phyloP scores from a whole-genome alignment of 2,888 invertebrate genomes.

The Habrosyne pyritoides region DNA sequence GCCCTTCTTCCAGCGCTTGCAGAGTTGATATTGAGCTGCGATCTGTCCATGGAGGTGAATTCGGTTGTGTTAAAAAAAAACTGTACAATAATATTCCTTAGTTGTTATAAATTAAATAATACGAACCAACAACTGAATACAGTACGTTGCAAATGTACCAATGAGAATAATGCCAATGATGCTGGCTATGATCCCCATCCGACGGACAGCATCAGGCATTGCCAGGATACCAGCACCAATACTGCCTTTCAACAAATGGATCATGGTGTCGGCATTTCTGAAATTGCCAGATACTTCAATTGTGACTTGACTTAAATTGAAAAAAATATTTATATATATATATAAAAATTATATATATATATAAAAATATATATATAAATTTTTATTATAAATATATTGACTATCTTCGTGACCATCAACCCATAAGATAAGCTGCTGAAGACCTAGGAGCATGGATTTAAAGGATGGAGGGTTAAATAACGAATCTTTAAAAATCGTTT shows the following conservation, averaged over 20 bases:
- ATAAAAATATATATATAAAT: no score
- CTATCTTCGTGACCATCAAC: no score
- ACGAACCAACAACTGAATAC: constrained; percentile 88
- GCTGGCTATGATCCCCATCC: constrained; percentile 85
- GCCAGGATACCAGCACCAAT: constrained; percentile 97
- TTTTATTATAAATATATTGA: no score
- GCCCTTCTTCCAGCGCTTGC: constrained; percentile 75
- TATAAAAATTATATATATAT: no score
- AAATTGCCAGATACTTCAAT: neutral
- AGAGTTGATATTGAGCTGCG: constrained; percentile 82
- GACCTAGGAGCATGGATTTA: no score
- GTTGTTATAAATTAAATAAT: neutral
- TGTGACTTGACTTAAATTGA: no score
- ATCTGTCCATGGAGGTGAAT: constrained; percentile 56
- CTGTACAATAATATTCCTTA: neutral
- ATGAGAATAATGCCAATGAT: constrained; percentile 84
- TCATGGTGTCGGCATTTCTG: constrained; percentile 93
- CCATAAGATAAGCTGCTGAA: no score
- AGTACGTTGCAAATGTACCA: constrained; percentile 87
- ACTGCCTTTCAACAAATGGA: constrained; percentile 95
- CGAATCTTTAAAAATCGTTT: no score
- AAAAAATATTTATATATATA: no score
- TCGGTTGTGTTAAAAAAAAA: neutral
- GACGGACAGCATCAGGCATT: constrained; percentile 87
- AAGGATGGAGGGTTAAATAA: no score